Conservation (phyloP, 1,140 invertebrate genomes). For the Mamestra configurata region DNA sequence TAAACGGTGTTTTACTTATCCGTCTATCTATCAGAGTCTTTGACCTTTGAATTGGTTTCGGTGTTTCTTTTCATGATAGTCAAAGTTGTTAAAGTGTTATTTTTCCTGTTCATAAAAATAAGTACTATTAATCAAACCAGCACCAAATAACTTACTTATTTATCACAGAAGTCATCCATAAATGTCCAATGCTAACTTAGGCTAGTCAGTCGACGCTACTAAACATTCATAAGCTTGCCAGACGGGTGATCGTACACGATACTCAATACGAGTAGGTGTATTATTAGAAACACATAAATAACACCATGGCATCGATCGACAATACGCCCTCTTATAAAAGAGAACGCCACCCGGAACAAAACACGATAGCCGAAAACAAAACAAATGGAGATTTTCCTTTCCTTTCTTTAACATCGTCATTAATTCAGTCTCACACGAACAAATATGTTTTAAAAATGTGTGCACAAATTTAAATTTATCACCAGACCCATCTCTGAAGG, state of each 20-base stretch:
- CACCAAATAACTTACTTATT: background rate
- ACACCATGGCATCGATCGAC: slow-evolving; percentile 16
- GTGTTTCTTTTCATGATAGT: too few relatives aligned
- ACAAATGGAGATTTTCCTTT: background rate
- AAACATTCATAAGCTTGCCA: slow-evolving; percentile 12
- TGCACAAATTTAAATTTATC: slow-evolving; percentile 22
- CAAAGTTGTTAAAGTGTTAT: too few relatives aligned
- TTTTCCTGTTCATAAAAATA: too few relatives aligned
- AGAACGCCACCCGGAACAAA: background rate
- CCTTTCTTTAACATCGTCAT: background rate
- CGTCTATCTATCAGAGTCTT: too few relatives aligned
- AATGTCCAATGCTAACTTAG: background rate
- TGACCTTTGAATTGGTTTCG: too few relatives aligned
- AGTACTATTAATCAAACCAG: background rate
- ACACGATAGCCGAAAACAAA: slow-evolving; percentile 1
- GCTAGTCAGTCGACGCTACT: background rate
- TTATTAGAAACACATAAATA: slow-evolving; percentile 40
- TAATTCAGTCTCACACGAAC: background rate
- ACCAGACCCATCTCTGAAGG: background rate
- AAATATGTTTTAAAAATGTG: slow-evolving; percentile 4
- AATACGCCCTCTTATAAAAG: background rate
- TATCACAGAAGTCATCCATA: background rate
- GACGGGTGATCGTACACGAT: background rate
- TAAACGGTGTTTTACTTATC: too few relatives aligned
- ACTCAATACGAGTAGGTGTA: slow-evolving; percentile 9